phyloP scores from a whole-genome alignment of 1,140 invertebrate genomes.

The Himalopsyche phryganea region DNA sequence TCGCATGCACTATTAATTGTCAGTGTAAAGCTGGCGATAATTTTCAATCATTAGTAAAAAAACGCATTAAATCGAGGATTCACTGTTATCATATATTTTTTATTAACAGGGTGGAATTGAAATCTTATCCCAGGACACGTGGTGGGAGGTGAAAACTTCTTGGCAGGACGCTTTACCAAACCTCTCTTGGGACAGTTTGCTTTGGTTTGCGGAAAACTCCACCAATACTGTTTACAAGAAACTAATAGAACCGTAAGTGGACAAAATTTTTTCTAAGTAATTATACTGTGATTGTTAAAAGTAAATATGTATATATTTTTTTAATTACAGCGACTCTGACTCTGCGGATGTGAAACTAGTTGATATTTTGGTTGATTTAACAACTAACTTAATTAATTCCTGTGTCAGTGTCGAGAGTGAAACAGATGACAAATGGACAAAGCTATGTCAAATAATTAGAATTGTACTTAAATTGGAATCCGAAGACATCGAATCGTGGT shows the following conservation, averaged over 20 bases:
- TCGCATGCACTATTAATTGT: too few species aligned
- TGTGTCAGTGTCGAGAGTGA: slow-evolving; percentile 13
- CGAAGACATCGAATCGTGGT: slow-evolving; percentile 9
- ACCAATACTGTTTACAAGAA: slow-evolving; percentile 26
- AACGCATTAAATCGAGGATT: too few species aligned
- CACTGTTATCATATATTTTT: too few species aligned
- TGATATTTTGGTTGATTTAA: slow-evolving; percentile 29
- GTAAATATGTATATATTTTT: not conserved
- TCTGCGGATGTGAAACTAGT: slow-evolving; percentile 3
- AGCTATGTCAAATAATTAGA: slow-evolving; percentile 10
- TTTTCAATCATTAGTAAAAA: too few species aligned
- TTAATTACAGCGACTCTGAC: slow-evolving; percentile 12
- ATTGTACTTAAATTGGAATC: slow-evolving; percentile 19
- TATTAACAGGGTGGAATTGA: slow-evolving; percentile 33
- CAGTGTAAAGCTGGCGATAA: too few species aligned
- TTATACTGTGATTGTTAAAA: not conserved
- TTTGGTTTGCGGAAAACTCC: slow-evolving; percentile 14
- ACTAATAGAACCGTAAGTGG: slow-evolving; percentile 22
- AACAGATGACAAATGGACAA: slow-evolving; percentile 4
- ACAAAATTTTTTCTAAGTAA: too few species aligned
- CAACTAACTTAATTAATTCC: slow-evolving; percentile 21
- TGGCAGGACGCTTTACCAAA: slow-evolving; percentile 52
- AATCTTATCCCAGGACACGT: slow-evolving; percentile 47
- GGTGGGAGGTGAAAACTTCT: slow-evolving; percentile 53
- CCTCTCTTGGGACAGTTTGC: slow-evolving; percentile 13